Evolutionary conservation across 2,888 invertebrate genomes (phyloP).

Genomic region (Myopa tessellatipennis): DNA sequence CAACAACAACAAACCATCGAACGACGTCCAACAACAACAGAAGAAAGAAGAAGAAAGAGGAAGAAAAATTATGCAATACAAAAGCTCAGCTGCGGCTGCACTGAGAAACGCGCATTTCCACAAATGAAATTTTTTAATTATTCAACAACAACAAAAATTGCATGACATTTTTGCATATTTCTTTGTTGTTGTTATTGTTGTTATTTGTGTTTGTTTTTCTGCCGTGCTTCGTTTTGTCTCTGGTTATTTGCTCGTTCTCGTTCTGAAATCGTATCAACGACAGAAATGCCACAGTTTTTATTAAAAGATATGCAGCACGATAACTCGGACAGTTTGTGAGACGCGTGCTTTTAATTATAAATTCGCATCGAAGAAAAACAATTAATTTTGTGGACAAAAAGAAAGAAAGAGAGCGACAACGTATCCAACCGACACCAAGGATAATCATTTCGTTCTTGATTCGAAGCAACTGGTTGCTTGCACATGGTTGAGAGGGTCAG

Average conservation of each 20-base stretch:
- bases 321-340: conserved; percentile 18
- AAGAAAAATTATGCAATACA: background rate
- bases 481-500: background rate
- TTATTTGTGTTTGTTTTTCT: background rate
- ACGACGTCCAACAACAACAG: background rate
- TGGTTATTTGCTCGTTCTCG: background rate
- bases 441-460: background rate
- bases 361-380: conserved; percentile 21
- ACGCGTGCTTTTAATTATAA: conserved; percentile 22
- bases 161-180: conserved; percentile 30
- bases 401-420: background rate
- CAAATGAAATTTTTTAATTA: conserved; percentile 25
- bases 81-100: background rate
- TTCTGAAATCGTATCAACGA: background rate
- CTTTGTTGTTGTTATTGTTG: background rate
- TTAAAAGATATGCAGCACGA: background rate
- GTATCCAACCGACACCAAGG: background rate
- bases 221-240: background rate
- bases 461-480: background rate
- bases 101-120: background rate
- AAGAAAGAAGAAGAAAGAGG: too few species aligned
- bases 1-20: background rate
- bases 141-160: conserved; percentile 21
- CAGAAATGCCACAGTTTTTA: background rate
- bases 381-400: conserved; percentile 19